These are phyloP conservation scores for Bradypus variegatus DNA, from an alignment of 2,797 vertebrate species.

Conservation along the genomic window DNA sequence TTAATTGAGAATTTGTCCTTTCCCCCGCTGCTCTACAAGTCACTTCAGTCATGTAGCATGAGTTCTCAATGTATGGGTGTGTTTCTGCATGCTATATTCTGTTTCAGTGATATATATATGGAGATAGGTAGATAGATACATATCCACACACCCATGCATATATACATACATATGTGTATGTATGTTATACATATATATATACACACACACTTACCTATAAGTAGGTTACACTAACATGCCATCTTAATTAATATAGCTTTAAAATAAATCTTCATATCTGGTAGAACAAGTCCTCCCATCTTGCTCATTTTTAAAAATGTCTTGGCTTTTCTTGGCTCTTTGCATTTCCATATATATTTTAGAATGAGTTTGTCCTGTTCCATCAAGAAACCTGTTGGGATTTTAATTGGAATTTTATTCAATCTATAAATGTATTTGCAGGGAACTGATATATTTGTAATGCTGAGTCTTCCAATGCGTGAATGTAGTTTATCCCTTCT, in stretches of 20 bases:
- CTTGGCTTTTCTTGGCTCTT: background rate
- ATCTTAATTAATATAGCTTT: background rate
- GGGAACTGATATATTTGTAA: background rate
- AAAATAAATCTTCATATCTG: background rate
- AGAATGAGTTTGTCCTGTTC: background rate
- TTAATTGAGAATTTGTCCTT: background rate
- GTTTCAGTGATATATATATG: too few relatives aligned
- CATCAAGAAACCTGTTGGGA: background rate
- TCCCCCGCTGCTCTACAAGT: too few relatives aligned
- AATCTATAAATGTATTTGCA: background rate
- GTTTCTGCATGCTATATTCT: background rate
- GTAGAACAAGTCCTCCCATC: background rate
- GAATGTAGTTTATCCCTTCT: background rate
- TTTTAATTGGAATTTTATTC: background rate
- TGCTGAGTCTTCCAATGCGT: background rate
- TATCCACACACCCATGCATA: too few relatives aligned
- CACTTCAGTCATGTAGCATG: background rate
- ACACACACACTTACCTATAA: too few relatives aligned
- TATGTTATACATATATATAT: too few relatives aligned
- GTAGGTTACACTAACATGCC: background rate
- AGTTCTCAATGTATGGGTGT: background rate
- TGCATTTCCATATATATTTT: background rate
- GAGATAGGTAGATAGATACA: too few relatives aligned
- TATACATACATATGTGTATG: too few relatives aligned
- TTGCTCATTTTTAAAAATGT: background rate